These are phyloP conservation scores for Oreotrochilus melanogaster DNA, from an alignment of 2,113 vertebrate genomes.

Conservation along the genomic window DNA sequence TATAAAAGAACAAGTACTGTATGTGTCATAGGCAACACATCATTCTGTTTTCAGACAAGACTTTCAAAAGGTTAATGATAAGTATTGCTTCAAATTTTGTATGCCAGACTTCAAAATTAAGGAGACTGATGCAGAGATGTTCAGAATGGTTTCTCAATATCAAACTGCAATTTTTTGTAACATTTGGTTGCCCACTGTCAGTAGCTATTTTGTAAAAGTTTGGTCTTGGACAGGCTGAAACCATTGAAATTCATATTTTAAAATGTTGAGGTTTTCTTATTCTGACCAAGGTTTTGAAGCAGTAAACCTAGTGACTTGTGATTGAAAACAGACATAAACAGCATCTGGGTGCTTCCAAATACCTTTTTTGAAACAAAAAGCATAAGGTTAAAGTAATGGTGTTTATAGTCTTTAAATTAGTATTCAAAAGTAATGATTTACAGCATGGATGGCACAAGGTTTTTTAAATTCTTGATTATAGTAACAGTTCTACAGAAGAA, in stretches of 20 bases:
- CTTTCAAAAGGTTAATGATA: slow-evolving; percentile 28
- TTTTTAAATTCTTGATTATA: neutral
- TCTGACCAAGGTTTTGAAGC: neutral
- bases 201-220: neutral
- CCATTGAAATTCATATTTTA: neutral
- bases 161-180: neutral
- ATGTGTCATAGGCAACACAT: neutral
- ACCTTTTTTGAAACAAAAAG: neutral
- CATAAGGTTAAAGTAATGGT: neutral
- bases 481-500: neutral
- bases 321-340: neutral
- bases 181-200: neutral
- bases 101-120: slow-evolving; percentile 4
- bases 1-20: neutral
- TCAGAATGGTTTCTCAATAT: slow-evolving; percentile 6
- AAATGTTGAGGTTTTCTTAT: neutral
- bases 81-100: neutral
- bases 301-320: neutral
- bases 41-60: neutral
- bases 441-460: neutral
- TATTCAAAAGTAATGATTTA: neutral
- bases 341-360: neutral
- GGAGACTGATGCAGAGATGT: neutral
- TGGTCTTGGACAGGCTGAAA: neutral
- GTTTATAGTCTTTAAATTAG: neutral